Evolutionary conservation across 2,113 vertebrate species (phyloP).

Genomic region (Periophthalmodon schlosseri): DNA sequence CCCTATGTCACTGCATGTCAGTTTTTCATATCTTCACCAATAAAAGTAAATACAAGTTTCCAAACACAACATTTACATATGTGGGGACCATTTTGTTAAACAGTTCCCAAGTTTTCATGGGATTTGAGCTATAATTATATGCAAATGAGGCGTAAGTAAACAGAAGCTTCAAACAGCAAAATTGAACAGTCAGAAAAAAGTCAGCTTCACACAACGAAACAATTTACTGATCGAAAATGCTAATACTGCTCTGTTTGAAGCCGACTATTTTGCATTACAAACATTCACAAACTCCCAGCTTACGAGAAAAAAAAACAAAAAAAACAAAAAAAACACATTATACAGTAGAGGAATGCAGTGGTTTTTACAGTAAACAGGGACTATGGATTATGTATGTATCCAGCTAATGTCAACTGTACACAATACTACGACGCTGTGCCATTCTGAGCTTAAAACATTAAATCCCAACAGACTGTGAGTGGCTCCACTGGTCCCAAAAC

Average conservation of each 20-base stretch:
- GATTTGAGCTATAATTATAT: constrained; percentile 5
- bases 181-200: constrained; percentile 25
- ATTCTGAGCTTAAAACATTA: constrained; percentile 71
- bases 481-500: constrained; percentile 76
- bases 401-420: constrained; percentile 32
- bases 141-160: constrained; percentile 25
- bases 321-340: constrained; percentile 34
- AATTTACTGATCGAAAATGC: constrained; percentile 80
- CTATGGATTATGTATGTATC: constrained; percentile 19
- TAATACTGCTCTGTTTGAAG: constrained; percentile 87
- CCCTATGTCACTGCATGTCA: too few relatives aligned
- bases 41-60: neutral
- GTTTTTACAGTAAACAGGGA: constrained; percentile 10
- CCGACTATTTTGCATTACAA: constrained; percentile 90
- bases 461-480: constrained; percentile 68
- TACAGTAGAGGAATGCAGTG: constrained; percentile 28
- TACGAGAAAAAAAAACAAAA: constrained; percentile 63
- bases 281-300: constrained; percentile 67
- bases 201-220: constrained; percentile 34
- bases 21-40: neutral
- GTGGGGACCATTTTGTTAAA: constrained; percentile 7
- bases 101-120: neutral
- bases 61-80: constrained; percentile 6
- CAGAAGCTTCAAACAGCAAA: neutral
- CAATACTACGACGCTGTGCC: constrained; percentile 25